Conservation (phyloP, 30 jellyfish, hydroid and myxozoan species). For the Cassiopea andromeda region DNA sequence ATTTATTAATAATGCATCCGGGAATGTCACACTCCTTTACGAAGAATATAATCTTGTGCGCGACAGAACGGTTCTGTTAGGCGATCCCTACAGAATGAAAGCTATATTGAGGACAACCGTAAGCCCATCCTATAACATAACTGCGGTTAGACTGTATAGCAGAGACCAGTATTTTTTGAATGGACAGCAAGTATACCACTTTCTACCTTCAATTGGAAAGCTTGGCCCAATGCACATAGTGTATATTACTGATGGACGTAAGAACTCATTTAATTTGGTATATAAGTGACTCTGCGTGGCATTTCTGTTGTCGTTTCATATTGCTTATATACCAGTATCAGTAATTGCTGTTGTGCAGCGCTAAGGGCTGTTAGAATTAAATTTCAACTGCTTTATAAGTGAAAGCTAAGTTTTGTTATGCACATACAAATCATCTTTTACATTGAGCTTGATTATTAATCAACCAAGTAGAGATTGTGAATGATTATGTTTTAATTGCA, state of each 20-base stretch:
- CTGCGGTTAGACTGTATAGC: constrained; percentile 23
- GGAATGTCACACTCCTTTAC: constrained; percentile 75
- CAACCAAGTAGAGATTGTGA: no score
- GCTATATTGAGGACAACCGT: constrained; percentile 71
- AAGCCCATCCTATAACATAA: constrained; percentile 68
- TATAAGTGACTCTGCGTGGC: no score
- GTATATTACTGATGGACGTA: constrained; percentile 90
- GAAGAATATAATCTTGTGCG: constrained; percentile 60
- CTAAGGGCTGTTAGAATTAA: no score
- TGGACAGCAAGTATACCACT: constrained; percentile 50
- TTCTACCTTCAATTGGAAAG: constrained; percentile 63
- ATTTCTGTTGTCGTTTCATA: no score
- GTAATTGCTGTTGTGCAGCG: no score
- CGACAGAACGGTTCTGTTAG: constrained; percentile 64
- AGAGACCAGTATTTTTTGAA: constrained; percentile 70
- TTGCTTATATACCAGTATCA: no score
- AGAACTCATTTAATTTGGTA: no score
- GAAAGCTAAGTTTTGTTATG: no score
- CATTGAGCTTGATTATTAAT: no score
- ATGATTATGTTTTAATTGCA: no score
- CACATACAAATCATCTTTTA: no score
- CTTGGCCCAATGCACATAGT: constrained; percentile 79
- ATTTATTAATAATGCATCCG: constrained; percentile 79
- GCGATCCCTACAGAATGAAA: constrained; percentile 60
- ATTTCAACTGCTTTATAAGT: no score